These are phyloP conservation scores for Drosophila bifasciata DNA, from an alignment of 1,140 invertebrate genomes.

Conservation along the genomic window DNA sequence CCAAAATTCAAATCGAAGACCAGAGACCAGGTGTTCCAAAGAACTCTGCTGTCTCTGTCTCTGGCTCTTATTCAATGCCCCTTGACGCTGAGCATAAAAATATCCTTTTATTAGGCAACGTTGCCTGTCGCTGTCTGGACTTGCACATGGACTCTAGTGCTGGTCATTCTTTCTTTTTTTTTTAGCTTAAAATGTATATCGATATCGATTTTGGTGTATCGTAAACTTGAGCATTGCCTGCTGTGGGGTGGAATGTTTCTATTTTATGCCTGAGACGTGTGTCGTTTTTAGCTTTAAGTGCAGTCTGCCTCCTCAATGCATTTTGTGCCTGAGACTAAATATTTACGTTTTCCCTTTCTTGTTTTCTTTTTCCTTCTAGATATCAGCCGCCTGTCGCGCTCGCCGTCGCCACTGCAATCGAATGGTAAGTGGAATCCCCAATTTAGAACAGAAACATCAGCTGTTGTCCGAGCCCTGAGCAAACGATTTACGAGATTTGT, in stretches of 20 bases:
- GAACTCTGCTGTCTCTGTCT: constrained; percentile 24
- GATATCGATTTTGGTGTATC: constrained; percentile 61
- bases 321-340: constrained; percentile 36
- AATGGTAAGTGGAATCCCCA: constrained; percentile 78
- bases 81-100: constrained; percentile 62
- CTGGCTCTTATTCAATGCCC: constrained; percentile 7
- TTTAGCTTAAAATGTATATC: constrained; percentile 60
- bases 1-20: constrained; percentile 61
- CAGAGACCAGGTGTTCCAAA: constrained; percentile 54
- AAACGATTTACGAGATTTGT: constrained; percentile 79
- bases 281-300: constrained; percentile 51
- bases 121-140: constrained; percentile 63
- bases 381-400: constrained; percentile 81
- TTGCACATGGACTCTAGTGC: background rate
- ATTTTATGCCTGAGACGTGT: constrained; percentile 62
- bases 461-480: constrained; percentile 67
- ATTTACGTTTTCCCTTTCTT: constrained; percentile 22
- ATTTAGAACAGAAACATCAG: constrained; percentile 51
- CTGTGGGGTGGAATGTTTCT: constrained; percentile 7
- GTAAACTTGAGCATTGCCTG: constrained; percentile 39
- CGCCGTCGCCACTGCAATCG: constrained; percentile 81
- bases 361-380: constrained; percentile 71
- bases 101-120: constrained; percentile 73
- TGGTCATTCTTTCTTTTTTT: too few relatives aligned
- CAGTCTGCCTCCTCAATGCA: background rate